Conservation (phyloP, 2,113 vertebrate genomes). For the Centropristis striata region DNA sequence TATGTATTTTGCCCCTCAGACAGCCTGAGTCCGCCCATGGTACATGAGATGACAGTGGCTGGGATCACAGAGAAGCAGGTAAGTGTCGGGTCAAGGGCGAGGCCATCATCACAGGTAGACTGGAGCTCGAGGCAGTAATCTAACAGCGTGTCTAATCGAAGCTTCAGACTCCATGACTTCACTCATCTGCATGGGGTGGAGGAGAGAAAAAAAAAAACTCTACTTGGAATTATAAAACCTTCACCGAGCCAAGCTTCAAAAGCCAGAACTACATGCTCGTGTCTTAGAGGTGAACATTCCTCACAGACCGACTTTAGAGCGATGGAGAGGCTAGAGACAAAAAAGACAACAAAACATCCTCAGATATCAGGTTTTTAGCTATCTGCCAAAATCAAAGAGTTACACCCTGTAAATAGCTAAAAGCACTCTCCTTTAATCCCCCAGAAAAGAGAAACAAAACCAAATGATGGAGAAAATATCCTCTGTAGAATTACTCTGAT, state of each 20-base stretch:
- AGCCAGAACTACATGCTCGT: constrained; percentile 11
- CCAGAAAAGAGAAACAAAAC: constrained; percentile 40
- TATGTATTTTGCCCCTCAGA: no score
- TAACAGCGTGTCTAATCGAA: constrained; percentile 66
- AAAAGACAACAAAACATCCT: constrained; percentile 22
- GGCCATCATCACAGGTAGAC: constrained; percentile 41
- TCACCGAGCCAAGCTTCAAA: constrained; percentile 41
- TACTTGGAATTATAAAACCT: constrained; percentile 44
- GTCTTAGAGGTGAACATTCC: constrained; percentile 4
- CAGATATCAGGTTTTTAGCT: constrained; percentile 19
- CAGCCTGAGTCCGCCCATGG: no score
- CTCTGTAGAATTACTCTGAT: constrained; percentile 50
- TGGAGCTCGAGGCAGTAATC: constrained; percentile 53
- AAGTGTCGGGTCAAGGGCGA: constrained; percentile 57
- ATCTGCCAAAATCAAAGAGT: constrained; percentile 41
- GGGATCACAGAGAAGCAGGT: constrained; percentile 26
- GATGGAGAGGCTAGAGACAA: constrained; percentile 17
- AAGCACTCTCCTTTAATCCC: constrained; percentile 56
- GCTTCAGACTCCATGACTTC: constrained; percentile 54
- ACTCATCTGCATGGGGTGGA: constrained; percentile 25
- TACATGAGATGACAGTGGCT: constrained; percentile 10
- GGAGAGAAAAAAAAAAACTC: neutral
- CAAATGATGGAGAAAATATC: constrained; percentile 48
- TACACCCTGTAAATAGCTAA: constrained; percentile 31
- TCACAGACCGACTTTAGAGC: constrained; percentile 15